Conservation (phyloP, 2,888 invertebrate species). For the Callosobruchus maculatus region DNA sequence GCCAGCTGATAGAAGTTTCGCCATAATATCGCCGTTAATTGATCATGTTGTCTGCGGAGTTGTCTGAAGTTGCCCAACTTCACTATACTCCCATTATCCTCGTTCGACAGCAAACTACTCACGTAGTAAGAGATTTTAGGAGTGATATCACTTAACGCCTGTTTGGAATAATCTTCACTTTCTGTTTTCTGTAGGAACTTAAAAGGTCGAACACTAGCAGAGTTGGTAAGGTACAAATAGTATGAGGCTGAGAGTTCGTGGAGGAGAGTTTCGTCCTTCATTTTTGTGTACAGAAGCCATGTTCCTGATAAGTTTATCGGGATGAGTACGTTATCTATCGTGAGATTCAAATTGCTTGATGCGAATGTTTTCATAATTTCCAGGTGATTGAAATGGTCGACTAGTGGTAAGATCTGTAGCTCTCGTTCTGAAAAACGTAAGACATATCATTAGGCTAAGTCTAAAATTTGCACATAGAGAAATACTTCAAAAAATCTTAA, state of each 20-base stretch:
- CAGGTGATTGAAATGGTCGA: conserved; percentile 35
- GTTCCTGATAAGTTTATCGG: conserved; percentile 33
- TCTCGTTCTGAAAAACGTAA: conserved; percentile 18
- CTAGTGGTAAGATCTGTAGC: conserved; percentile 30
- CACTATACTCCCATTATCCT: conserved; percentile 11
- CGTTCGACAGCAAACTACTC: conserved; percentile 29
- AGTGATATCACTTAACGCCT: conserved; percentile 21
- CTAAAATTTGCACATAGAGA: neutral
- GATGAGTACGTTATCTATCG: conserved; percentile 25
- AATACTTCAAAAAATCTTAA: too few relatives aligned
- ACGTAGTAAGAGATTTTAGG: conserved; percentile 27
- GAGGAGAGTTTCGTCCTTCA: conserved; percentile 26
- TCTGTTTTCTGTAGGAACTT: conserved; percentile 20
- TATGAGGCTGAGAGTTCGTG: conserved; percentile 37
- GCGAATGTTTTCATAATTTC: conserved; percentile 9
- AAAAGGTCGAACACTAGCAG: conserved; percentile 26
- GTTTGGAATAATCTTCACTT: conserved; percentile 9
- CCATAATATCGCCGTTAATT: conserved; percentile 58
- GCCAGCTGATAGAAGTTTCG: conserved; percentile 57
- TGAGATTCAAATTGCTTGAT: neutral
- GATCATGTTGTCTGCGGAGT: conserved; percentile 51
- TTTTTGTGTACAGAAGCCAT: conserved; percentile 27
- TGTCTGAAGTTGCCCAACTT: conserved; percentile 54
- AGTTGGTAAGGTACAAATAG: conserved; percentile 33
- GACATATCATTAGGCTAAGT: neutral